Conservation (phyloP, 2,113 vertebrate genomes). For the Romanogobio albipinnatus region DNA sequence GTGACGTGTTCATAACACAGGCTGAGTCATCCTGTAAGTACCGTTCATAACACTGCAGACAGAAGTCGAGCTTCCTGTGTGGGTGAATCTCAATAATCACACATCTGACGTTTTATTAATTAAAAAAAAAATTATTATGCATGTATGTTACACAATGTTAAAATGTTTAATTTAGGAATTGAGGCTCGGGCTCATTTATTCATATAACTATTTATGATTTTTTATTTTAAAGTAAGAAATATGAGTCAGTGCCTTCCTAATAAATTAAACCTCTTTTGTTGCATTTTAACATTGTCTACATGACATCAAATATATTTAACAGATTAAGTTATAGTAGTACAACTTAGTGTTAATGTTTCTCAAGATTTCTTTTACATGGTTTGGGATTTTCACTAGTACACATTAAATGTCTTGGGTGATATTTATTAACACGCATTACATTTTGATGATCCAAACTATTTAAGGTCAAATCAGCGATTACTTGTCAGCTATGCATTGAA, state of each 20-base stretch:
- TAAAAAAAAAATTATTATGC: too few species aligned
- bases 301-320: background rate
- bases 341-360: background rate
- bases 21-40: conserved; percentile 19
- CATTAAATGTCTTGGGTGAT: background rate
- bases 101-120: too few species aligned
- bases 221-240: too few species aligned
- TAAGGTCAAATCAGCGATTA: background rate
- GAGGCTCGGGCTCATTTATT: too few species aligned
- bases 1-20: conserved; percentile 19
- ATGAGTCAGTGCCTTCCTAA: too few species aligned
- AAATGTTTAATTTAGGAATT: too few species aligned
- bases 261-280: background rate
- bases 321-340: background rate
- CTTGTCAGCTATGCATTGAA: background rate
- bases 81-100: background rate
- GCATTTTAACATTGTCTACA: background rate
- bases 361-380: background rate
- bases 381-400: background rate
- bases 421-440: background rate
- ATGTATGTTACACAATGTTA: too few species aligned
- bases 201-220: too few species aligned
- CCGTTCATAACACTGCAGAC: conserved; percentile 1
- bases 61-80: background rate
- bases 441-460: background rate